A percentile compares a stretch with the other conserved stretches of the same genome.
phyloP scores from a whole-genome alignment of 1,140 invertebrate species.

The Lordiphosa collinella region DNA sequence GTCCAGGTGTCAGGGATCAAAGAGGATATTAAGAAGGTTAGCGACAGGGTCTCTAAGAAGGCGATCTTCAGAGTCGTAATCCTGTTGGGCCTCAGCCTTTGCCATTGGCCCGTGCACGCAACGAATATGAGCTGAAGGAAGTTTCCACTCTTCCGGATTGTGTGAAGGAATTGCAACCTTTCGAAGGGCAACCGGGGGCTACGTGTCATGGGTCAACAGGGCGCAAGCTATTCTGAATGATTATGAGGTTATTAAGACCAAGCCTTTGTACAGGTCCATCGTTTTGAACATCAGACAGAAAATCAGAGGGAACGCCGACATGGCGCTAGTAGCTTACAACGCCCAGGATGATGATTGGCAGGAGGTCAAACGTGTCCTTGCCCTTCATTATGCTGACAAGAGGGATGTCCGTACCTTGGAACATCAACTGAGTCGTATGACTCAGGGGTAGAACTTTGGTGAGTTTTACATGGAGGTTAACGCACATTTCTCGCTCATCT shows the following conservation, averaged over 20 bases:
- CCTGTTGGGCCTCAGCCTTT: too few relatives aligned
- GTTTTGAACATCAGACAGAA: constrained; percentile 2
- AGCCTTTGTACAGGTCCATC: constrained; percentile 3
- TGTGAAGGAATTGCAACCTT: background rate
- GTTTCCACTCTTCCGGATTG: too few relatives aligned
- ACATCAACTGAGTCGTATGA: background rate
- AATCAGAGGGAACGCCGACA: constrained; percentile 2
- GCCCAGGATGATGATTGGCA: constrained; percentile 9
- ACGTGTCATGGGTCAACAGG: constrained; percentile 7
- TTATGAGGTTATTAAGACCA: background rate
- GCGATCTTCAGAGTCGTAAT: too few relatives aligned
- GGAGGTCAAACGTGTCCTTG: constrained; percentile 2
- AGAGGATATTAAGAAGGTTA: too few relatives aligned
- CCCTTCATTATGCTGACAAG: constrained; percentile 2
- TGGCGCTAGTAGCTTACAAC: background rate
- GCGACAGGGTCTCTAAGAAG: too few relatives aligned
- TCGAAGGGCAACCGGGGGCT: background rate
- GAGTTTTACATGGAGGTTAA: too few relatives aligned
- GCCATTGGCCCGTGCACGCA: too few relatives aligned
- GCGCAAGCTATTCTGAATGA: constrained; percentile 6
- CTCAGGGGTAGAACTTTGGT: too few relatives aligned
- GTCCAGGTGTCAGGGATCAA: too few relatives aligned
- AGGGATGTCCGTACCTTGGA: background rate
- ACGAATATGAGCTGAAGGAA: too few relatives aligned
- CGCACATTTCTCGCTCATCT: too few relatives aligned